Evolutionary conservation across 2,888 invertebrate genomes (phyloP).

Genomic region (Stratiomys singularior): DNA sequence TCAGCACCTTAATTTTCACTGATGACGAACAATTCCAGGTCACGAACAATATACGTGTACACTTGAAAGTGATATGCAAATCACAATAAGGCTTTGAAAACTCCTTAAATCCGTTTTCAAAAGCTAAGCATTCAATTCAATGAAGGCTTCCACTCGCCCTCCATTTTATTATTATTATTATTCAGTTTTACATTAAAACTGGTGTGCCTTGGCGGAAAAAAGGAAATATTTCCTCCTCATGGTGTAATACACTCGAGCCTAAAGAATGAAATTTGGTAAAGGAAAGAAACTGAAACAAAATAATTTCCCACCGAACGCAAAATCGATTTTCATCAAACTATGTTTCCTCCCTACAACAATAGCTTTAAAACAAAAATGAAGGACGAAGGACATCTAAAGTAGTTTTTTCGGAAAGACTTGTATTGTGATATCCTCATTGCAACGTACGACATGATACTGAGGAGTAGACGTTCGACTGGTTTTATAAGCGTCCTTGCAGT

Average conservation of each 20-base stretch:
- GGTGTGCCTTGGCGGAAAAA: neutral
- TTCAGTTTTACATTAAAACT: too few species aligned
- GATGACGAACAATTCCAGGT: too few species aligned
- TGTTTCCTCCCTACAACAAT: neutral
- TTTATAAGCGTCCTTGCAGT: too few species aligned
- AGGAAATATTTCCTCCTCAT: constrained; percentile 9
- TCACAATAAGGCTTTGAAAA: constrained; percentile 2
- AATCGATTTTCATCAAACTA: constrained; percentile 34
- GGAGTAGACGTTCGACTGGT: too few species aligned
- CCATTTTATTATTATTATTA: neutral
- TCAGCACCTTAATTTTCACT: too few species aligned
- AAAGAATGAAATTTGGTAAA: neutral
- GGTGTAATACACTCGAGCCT: neutral
- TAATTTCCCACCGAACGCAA: neutral
- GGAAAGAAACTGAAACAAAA: constrained; percentile 15
- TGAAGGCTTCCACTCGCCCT: neutral
- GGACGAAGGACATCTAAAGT: neutral
- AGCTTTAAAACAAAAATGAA: constrained; percentile 4
- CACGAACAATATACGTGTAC: too few species aligned
- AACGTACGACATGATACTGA: too few species aligned
- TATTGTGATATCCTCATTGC: too few species aligned
- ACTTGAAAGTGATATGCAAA: too few species aligned
- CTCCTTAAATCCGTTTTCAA: constrained; percentile 19
- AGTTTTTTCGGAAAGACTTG: too few species aligned
- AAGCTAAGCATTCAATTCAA: neutral